phyloP scores from a whole-genome alignment of 2,113 vertebrate species.

The Cyrtonyx montezumae region DNA sequence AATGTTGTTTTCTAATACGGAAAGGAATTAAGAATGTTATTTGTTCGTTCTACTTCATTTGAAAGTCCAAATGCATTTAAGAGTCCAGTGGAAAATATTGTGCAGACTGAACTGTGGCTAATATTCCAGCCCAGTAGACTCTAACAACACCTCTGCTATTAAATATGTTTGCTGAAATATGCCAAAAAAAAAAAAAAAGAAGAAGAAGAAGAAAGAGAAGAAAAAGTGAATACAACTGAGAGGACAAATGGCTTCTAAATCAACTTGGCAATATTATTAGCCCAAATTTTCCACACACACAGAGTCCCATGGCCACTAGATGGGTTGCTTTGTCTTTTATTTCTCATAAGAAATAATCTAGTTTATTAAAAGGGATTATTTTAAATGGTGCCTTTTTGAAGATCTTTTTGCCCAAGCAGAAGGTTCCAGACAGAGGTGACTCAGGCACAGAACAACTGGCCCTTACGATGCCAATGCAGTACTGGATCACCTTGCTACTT shows the following conservation, averaged over 20 bases:
- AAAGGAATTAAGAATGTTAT: neutral
- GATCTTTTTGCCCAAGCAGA: neutral
- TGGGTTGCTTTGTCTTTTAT: neutral
- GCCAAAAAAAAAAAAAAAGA: neutral
- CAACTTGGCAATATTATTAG: neutral
- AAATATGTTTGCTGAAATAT: neutral
- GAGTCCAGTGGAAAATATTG: neutral
- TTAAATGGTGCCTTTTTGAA: neutral
- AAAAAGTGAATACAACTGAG: neutral
- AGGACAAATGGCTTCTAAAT: neutral
- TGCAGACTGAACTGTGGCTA: neutral
- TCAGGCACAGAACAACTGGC: fast-evolving
- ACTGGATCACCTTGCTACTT: neutral
- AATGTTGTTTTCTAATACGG: neutral
- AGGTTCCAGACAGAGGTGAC: neutral
- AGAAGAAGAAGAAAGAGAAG: too few relatives aligned
- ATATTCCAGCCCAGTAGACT: neutral
- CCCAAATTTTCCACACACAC: neutral
- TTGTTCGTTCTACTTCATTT: neutral
- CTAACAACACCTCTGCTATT: neutral
- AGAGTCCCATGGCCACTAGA: neutral
- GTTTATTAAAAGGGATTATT: neutral
- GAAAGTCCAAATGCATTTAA: neutral
- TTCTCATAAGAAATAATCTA: neutral
- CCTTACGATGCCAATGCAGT: fast-evolving